phyloP scores from a whole-genome alignment of 2,797 vertebrate species.

The Selene dorsalis region DNA sequence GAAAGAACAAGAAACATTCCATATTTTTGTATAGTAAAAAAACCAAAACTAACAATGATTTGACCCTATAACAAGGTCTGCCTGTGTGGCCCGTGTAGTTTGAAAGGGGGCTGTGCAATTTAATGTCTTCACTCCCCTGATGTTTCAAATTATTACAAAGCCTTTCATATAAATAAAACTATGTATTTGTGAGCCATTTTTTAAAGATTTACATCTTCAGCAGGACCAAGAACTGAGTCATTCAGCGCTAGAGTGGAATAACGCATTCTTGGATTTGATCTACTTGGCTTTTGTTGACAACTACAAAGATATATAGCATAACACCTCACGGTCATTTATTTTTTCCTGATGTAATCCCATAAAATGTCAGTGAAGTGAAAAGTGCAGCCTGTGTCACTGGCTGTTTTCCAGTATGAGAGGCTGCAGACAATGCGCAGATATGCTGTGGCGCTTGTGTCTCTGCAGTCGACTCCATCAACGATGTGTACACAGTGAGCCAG shows the following conservation, averaged over 20 bases:
- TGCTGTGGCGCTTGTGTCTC: constrained; percentile 11
- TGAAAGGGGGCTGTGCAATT: too few species aligned
- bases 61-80: not conserved
- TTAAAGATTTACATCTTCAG: not conserved
- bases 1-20: not conserved
- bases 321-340: not conserved
- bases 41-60: not conserved
- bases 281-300: not conserved
- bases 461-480: constrained; percentile 90
- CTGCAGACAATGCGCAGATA: not conserved
- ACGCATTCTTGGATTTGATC: not conserved
- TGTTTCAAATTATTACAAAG: not conserved
- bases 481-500: constrained; percentile 91
- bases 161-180: not conserved
- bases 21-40: too few species aligned
- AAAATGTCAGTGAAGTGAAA: not conserved
- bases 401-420: not conserved
- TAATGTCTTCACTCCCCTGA: not conserved
- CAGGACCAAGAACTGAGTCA: not conserved
- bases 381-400: not conserved
- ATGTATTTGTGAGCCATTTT: not conserved
- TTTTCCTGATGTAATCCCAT: not conserved
- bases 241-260: not conserved
- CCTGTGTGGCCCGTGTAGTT: not conserved
- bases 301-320: not conserved